phyloP scores from a whole-genome alignment of 2,113 vertebrate genomes.

The Thunnus maccoyii region DNA sequence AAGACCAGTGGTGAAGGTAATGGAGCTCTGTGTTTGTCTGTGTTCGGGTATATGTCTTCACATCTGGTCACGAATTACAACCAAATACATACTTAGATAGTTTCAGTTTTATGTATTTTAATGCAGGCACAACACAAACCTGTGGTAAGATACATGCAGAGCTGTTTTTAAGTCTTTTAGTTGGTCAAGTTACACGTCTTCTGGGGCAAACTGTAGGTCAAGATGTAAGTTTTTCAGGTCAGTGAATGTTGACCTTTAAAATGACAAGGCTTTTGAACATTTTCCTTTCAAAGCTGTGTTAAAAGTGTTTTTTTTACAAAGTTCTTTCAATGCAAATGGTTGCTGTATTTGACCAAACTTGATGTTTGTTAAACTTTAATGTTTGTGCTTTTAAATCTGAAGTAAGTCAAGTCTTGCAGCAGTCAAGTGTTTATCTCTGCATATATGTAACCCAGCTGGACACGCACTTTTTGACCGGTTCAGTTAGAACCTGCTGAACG shows the following conservation, averaged over 20 bases:
- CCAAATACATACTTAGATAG: background rate
- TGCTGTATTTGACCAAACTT: too few relatives aligned
- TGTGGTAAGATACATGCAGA: background rate
- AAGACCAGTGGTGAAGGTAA: constrained; percentile 26
- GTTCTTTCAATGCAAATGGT: too few relatives aligned
- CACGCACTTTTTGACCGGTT: too few relatives aligned
- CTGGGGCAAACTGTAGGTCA: background rate
- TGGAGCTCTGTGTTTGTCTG: constrained; percentile 26
- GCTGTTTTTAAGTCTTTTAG: background rate
- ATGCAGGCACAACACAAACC: background rate
- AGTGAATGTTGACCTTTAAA: background rate
- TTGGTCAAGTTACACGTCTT: background rate
- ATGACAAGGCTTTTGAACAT: background rate
- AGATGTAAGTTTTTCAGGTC: background rate
- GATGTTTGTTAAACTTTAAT: background rate
- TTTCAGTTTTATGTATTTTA: background rate
- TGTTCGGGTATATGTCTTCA: background rate
- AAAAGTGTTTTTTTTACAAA: background rate
- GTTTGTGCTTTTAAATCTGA: background rate
- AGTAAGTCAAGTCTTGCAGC: too few relatives aligned
- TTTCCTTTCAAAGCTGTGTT: background rate
- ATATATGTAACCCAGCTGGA: too few relatives aligned
- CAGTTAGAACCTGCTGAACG: too few relatives aligned
- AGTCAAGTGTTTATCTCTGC: background rate
- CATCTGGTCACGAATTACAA: constrained; percentile 3